Evolutionary conservation across 92 coral and sea anemone species (phyloP), one percentile per base, ranked within the genome.

Genomic region (Phenganax stokvisi): DNA sequence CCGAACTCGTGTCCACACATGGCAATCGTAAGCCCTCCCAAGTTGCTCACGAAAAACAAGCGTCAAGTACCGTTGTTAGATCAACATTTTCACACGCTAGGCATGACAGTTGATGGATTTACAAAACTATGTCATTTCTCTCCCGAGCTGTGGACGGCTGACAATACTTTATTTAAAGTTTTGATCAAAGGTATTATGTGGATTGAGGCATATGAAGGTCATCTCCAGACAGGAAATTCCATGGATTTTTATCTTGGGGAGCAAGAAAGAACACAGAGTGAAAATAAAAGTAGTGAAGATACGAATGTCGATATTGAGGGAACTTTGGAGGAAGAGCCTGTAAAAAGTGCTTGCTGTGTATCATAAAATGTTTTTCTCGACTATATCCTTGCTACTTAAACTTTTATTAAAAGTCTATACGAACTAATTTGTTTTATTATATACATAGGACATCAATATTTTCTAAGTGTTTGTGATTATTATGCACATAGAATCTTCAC

Each of bases 171-270:
- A 12, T 85, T 69, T 20, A 60, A 78, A 16, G 84, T 85, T 7
- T 85, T 85, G 17, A 70, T 85, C 37, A 85, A 85, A 57, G 87
- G 87, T 71, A 52, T 69, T 0, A 56, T 85, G 30, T 85, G 87
- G 87, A 20, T 85, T 28, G 87, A 85, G n/a, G 87, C 87, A 0
- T 85, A 78, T 28, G 87, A 85, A 29, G 87, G 79, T 9, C 87
- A 85, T 57, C 75, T 56, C 28, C 66, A 55, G 12, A 57, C 79
- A 7, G 87, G 84, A 9, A 62, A 78, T 15, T 67, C 75, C 3
- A 59, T 85, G 51, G 77, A 72, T n/a, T 53, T 15, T 54, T 78
- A 69, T 31, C 59, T 84, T 6, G 72, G 64, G 60, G 83, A 77
- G 15, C 81, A 76, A 76, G 25, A 5, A 8, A 28, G 28, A 16